Base-by-base conservation (phyloP, 1,140 invertebrate genomes). In the Drosophila rhopaloa region DNA sequence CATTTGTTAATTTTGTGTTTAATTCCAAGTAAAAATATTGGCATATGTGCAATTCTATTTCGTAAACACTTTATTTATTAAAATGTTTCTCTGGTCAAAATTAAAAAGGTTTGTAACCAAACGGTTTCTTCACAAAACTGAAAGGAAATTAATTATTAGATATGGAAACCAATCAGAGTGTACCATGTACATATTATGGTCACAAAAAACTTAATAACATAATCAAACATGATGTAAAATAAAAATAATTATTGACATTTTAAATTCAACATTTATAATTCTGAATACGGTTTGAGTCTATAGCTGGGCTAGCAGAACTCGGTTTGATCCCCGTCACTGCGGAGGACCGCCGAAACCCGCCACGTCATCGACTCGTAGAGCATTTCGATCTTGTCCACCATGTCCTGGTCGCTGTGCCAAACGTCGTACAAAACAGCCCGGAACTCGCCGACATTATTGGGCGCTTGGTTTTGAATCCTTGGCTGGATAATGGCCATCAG, bases 351-450 rank as follows among this genome's bases (percentile, higher is more conserved):
- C n/a, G 43, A 38, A 5, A 88, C 80, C 16, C 84, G 84, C 65
- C 66, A 83, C 2, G 80, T 19, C 84, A 88, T 88, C 10, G 80
- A 65, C 29, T 84, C 84, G 46, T 80, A 88, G 0, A 88, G 72
- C 38, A 67, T 8, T 9, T 88, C 65, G 41, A 88, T 80, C 41
- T 74, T 80, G 32, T 56, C 61, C 27, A 84, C 84, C 57, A 88
- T 53, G 8, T 89, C 80, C 50, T 66, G 56, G 47, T 88, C 84
- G 41, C 67, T 89, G 58, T 84, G 84, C 84, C 84, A 88, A 13
- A 89, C 70, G 8, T 84, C 68, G 19, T 88, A 84, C 8, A 88
- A 59, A 0, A 84, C 68, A 0, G 80, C 47, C 0, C 68, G 67
- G 7, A 88, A 89, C 27, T 88, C 80, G 9, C 61, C 13, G 5